Conservation (phyloP, 1,140 invertebrate genomes). For the Drosophila carrolli region DNA sequence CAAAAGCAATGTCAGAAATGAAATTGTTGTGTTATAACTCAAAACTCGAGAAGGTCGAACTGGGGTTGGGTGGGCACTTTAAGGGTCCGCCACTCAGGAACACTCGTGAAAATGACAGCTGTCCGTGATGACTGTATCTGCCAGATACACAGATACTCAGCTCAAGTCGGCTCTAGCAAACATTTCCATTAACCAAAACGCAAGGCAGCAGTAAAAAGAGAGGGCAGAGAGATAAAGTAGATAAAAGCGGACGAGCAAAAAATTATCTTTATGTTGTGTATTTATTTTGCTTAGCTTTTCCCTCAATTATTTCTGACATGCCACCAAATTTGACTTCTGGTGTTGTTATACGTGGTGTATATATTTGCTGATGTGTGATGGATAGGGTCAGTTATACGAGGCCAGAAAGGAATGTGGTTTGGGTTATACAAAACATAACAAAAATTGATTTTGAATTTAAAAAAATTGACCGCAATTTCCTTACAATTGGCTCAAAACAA, state of each 20-base stretch:
- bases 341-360: conserved; percentile 14
- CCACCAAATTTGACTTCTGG: conserved; percentile 35
- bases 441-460: background rate
- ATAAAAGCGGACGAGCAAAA: conserved; percentile 18
- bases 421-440: background rate
- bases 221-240: conserved; percentile 4
- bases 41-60: conserved; percentile 7
- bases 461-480: background rate
- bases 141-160: conserved; percentile 10
- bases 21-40: conserved; percentile 1
- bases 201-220: conserved; percentile 16
- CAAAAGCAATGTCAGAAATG: background rate
- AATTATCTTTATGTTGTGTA: conserved; percentile 39
- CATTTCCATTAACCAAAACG: conserved; percentile 46
- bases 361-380: conserved; percentile 6
- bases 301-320: conserved; percentile 43
- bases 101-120: conserved; percentile 23
- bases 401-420: background rate
- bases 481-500: background rate
- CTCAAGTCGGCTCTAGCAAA: conserved; percentile 13
- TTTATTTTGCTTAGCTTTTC: conserved; percentile 32
- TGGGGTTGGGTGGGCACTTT: conserved; percentile 9
- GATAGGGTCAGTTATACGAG: conserved; percentile 29
- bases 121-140: conserved; percentile 22
- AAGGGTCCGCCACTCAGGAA: conserved; percentile 19